phyloP scores from a whole-genome alignment of 2,888 invertebrate genomes.

The Eugnorisma glareosa region DNA sequence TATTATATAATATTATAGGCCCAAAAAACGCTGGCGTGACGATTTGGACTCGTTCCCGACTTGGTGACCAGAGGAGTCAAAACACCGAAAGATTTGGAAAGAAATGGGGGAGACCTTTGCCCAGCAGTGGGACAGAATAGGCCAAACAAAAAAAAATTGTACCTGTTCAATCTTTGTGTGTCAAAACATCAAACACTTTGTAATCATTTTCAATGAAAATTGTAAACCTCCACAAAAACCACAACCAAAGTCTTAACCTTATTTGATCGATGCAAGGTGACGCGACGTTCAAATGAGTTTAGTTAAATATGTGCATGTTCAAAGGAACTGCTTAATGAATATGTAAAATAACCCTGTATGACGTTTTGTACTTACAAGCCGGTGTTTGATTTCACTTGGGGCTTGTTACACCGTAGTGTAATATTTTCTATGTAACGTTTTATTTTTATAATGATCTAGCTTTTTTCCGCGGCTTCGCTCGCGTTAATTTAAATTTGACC shows the following conservation, averaged over 20 bases:
- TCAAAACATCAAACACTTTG: no score
- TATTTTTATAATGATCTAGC: not conserved
- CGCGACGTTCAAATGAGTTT: slow-evolving; percentile 39
- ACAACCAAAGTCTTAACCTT: slow-evolving; percentile 15
- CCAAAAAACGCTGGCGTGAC: no score
- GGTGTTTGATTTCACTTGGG: slow-evolving; percentile 53
- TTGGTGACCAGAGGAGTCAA: no score
- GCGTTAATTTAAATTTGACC: no score
- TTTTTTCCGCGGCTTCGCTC: no score
- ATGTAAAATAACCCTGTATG: slow-evolving; percentile 76
- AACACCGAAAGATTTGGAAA: no score
- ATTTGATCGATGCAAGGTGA: slow-evolving; percentile 26
- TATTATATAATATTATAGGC: no score
- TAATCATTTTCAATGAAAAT: not conserved
- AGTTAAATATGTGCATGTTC: slow-evolving; percentile 68
- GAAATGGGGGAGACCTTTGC: no score
- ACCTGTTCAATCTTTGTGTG: no score
- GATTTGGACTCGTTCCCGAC: no score
- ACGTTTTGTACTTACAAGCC: slow-evolving; percentile 64
- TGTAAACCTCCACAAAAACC: not conserved
- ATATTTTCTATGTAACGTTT: not conserved
- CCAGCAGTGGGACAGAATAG: no score
- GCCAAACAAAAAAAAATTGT: no score
- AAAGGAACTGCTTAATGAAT: slow-evolving; percentile 76
- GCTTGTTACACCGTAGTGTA: slow-evolving; percentile 61